Evolutionary conservation across 2,113 vertebrate genomes (phyloP).

Genomic region (Oxyura jamaicensis): DNA sequence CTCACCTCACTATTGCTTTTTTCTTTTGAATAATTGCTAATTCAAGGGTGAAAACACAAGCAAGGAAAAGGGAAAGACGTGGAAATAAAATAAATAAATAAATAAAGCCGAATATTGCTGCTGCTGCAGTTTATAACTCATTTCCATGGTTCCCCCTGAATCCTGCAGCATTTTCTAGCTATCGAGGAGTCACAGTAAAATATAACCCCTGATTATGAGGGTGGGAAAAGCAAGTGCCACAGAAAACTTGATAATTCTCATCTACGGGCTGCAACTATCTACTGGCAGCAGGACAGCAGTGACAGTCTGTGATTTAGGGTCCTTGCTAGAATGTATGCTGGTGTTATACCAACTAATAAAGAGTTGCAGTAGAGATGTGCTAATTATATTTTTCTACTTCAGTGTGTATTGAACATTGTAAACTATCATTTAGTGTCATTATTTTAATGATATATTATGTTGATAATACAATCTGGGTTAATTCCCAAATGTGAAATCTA

Average conservation of each 20-base stretch:
- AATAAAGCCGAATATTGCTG: not conserved
- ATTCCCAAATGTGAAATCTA: constrained; percentile 55
- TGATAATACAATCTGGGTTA: constrained; percentile 70
- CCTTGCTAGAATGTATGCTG: constrained; percentile 10
- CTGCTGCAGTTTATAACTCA: not conserved
- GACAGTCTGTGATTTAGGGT: constrained; percentile 4
- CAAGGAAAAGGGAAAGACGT: not conserved
- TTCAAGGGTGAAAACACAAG: constrained; percentile 27
- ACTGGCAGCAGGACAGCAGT: not conserved
- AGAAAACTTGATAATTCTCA: constrained; percentile 22
- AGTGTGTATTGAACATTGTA: constrained; percentile 63
- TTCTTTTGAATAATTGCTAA: constrained; percentile 18
- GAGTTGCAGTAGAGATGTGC: constrained; percentile 49
- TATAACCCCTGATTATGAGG: not conserved
- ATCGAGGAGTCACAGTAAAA: constrained; percentile 16
- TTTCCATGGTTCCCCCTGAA: not conserved
- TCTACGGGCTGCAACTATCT: not conserved
- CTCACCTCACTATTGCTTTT: not conserved
- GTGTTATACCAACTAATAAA: constrained; percentile 63
- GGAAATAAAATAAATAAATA: not conserved
- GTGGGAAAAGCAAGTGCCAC: constrained; percentile 4
- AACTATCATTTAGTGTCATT: constrained; percentile 74
- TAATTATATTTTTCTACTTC: constrained; percentile 75
- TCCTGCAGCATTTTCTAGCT: not conserved
- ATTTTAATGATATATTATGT: constrained; percentile 74